Conservation (phyloP, 2,113 vertebrate species). For the Rhodinocichla rosea region DNA sequence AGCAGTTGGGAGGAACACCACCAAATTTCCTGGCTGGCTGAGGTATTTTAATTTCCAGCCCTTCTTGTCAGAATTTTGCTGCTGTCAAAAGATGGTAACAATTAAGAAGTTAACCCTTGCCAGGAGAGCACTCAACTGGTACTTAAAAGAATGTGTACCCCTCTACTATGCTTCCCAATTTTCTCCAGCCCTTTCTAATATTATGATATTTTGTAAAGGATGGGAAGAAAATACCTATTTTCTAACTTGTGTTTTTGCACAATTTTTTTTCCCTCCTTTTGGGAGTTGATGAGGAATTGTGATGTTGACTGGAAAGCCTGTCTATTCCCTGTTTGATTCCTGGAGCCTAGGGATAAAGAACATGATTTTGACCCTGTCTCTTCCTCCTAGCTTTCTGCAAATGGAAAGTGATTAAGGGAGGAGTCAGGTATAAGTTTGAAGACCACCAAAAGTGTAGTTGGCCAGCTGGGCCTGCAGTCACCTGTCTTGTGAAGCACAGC, state of each 20-base stretch:
- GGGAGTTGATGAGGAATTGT: not conserved
- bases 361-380: not conserved
- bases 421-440: not conserved
- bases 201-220: not conserved
- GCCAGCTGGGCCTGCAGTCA: not conserved
- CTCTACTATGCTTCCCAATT: not conserved
- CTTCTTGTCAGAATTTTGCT: not conserved
- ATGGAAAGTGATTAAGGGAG: not conserved
- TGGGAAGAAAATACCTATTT: not conserved
- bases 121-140: not conserved
- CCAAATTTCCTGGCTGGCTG: not conserved
- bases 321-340: not conserved
- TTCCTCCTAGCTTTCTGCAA: conserved; percentile 1
- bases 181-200: not conserved
- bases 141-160: not conserved
- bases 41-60: not conserved
- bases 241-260: not conserved
- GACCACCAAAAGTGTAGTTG: not conserved
- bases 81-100: not conserved
- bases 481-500: not conserved
- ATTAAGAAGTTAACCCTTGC: not conserved
- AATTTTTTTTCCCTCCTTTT: not conserved
- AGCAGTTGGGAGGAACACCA: not conserved
- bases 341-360: not conserved
- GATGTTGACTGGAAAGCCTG: not conserved